Evolutionary conservation across 2,113 vertebrate species (phyloP).

Genomic region (Natator depressus): DNA sequence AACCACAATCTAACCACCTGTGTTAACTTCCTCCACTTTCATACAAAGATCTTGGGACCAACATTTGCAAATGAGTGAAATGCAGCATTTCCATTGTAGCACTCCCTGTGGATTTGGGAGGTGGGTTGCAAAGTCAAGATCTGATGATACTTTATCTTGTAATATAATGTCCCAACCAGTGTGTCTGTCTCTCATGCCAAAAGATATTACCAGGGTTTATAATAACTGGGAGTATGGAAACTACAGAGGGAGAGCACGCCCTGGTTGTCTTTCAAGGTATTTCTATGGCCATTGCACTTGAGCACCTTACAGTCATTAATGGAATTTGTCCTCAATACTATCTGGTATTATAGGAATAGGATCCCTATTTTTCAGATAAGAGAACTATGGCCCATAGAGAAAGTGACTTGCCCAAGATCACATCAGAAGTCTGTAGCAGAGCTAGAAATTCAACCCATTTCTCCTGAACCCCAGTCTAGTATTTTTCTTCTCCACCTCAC

Average conservation of each 20-base stretch:
- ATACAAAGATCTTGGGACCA: not conserved
- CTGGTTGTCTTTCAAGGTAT: not conserved
- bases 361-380: not conserved
- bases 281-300: not conserved
- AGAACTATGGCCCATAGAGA: not conserved
- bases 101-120: not conserved
- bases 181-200: not conserved
- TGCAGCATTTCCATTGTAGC: not conserved
- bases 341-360: not conserved
- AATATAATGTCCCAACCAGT: not conserved
- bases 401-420: not conserved
- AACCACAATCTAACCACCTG: not conserved
- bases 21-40: not conserved
- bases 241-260: not conserved
- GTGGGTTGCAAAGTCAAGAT: not conserved
- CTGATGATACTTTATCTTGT: not conserved
- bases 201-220: not conserved
- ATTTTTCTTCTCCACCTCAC: not conserved
- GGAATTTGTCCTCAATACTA: not conserved
- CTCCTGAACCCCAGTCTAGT: not conserved
- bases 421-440: not conserved
- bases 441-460: not conserved
- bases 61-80: not conserved
- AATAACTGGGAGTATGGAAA: not conserved
- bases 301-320: not conserved